Evolutionary conservation across 2,888 invertebrate genomes (phyloP).

Genomic region (Beris chalybata): DNA sequence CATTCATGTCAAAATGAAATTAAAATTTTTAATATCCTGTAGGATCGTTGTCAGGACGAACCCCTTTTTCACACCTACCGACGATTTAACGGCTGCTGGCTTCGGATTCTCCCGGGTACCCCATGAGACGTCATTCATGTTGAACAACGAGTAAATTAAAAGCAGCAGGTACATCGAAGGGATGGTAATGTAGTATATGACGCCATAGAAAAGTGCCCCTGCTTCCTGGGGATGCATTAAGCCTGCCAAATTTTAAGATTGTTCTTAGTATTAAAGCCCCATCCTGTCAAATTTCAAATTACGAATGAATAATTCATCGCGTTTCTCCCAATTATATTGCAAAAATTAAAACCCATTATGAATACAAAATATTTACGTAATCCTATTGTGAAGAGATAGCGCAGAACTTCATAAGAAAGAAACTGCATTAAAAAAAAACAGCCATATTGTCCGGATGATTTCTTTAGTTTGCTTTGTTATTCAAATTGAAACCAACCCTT

Average conservation of each 20-base stretch:
- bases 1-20: neutral
- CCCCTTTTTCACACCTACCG: conserved; percentile 7
- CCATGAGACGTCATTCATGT: conserved; percentile 92
- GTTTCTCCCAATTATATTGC: too few species aligned
- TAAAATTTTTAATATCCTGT: neutral
- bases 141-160: conserved; percentile 89
- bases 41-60: too few species aligned
- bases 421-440: too few species aligned
- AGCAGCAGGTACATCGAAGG: conserved; percentile 94
- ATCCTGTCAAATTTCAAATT: too few species aligned
- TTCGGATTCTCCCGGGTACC: conserved; percentile 80
- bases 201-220: conserved; percentile 70
- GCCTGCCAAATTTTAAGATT: conserved; percentile 51
- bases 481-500: neutral
- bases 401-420: too few species aligned
- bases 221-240: conserved; percentile 80
- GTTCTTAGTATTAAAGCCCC: too few species aligned
- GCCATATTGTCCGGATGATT: neutral
- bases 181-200: conserved; percentile 87
- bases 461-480: neutral
- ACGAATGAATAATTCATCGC: too few species aligned
- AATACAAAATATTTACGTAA: too few species aligned
- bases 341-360: too few species aligned
- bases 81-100: conserved; percentile 25
- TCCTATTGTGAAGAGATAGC: too few species aligned